phyloP scores from a whole-genome alignment of 2,113 vertebrate species.

The Oxyura jamaicensis region DNA sequence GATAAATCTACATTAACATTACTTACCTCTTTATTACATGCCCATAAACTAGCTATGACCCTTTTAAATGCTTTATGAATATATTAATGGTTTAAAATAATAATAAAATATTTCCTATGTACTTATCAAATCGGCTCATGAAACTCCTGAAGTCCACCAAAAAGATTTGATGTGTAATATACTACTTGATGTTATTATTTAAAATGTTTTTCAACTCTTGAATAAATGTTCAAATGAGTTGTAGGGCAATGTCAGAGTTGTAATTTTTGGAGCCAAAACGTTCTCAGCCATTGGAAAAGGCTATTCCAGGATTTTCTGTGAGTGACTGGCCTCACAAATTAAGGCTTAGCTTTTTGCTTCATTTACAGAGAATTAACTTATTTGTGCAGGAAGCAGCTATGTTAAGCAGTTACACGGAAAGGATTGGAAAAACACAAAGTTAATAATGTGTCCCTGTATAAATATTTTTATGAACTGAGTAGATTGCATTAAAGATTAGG shows the following conservation, averaged over 20 bases:
- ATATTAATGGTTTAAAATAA: neutral
- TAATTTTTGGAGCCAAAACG: neutral
- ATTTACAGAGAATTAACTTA: slow-evolving; percentile 40
- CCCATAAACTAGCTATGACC: neutral
- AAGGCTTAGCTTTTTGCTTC: slow-evolving; percentile 34
- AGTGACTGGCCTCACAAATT: slow-evolving; percentile 48
- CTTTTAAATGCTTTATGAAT: slow-evolving; percentile 14
- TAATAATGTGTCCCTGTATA: neutral
- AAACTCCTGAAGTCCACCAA: neutral
- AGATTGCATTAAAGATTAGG: slow-evolving; percentile 37
- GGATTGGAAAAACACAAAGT: slow-evolving; percentile 21
- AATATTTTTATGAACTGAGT: slow-evolving; percentile 44
- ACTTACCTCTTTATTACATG: neutral
- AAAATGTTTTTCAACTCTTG: neutral
- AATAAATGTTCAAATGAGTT: neutral
- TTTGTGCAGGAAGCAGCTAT: slow-evolving; percentile 16
- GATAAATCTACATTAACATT: slow-evolving; percentile 19
- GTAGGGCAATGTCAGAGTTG: neutral
- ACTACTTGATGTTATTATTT: neutral
- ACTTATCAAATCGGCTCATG: neutral
- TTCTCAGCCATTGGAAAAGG: slow-evolving; percentile 1
- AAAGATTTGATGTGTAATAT: neutral
- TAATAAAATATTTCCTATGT: neutral
- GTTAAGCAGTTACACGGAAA: neutral
- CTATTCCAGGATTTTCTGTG: slow-evolving; percentile 25